Evolutionary conservation across 2,888 invertebrate genomes (phyloP).

Genomic region (Hymenopus coronatus): DNA sequence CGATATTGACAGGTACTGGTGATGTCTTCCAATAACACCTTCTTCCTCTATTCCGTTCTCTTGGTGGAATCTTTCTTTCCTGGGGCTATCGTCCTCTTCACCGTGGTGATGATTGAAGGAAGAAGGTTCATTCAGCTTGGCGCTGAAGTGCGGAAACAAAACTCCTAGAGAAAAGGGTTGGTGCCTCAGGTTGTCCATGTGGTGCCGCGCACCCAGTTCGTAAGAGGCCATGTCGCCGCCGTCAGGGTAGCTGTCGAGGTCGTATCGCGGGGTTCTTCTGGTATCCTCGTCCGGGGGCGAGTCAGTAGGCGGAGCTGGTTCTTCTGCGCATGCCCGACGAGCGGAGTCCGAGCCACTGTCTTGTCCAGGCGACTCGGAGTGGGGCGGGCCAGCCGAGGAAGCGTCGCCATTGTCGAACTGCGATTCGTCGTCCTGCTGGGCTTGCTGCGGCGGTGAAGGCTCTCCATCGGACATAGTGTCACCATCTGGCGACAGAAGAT

Average conservation of each 20-base stretch:
- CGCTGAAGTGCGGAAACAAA: background rate
- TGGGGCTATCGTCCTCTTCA: background rate
- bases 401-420: slow-evolving; percentile 16
- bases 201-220: background rate
- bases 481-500: slow-evolving; percentile 5
- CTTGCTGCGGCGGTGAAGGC: background rate
- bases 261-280: background rate
- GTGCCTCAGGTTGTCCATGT: background rate
- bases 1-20: background rate
- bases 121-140: background rate
- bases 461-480: background rate
- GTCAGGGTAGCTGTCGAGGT: background rate
- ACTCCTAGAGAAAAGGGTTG: background rate
- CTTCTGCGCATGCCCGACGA: background rate
- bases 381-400: background rate
- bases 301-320: background rate
- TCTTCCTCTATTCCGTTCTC: slow-evolving; percentile 2
- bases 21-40: background rate
- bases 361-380: background rate
- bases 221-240: background rate
- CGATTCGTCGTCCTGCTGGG: slow-evolving; percentile 10
- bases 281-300: background rate
- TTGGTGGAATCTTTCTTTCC: background rate
- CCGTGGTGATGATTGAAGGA: background rate
- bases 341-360: slow-evolving; percentile 1